Percentiles rank a stretch among this genome's conserved stretches.
Evolutionary conservation across 1,140 invertebrate genomes (phyloP).

Genomic region (Zaprionus davidi): DNA sequence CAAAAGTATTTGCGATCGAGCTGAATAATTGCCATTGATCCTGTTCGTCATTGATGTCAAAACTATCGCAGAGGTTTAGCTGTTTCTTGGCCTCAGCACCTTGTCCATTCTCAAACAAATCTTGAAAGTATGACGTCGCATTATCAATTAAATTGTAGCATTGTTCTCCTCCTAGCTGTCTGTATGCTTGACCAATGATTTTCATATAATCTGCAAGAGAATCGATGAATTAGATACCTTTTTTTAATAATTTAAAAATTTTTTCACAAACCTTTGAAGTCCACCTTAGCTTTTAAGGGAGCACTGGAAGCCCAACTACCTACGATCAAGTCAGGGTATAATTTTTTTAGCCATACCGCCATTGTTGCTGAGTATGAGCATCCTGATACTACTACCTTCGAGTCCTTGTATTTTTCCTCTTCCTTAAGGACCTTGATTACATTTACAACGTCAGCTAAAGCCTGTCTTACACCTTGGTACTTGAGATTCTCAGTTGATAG

Average conservation of each 20-base stretch:
- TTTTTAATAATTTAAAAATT: neutral
- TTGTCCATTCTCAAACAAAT: slow-evolving; percentile 69
- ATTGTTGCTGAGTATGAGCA: slow-evolving; percentile 93
- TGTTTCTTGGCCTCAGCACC: slow-evolving; percentile 56
- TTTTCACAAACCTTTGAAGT: slow-evolving; percentile 85
- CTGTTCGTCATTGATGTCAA: slow-evolving; percentile 56
- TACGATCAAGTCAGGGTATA: slow-evolving; percentile 90
- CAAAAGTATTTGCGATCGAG: slow-evolving; percentile 72
- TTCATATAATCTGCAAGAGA: slow-evolving; percentile 60
- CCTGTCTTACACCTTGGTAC: slow-evolving; percentile 90
- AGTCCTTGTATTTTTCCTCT: slow-evolving; percentile 74
- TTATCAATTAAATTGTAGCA: slow-evolving; percentile 85
- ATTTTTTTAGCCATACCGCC: slow-evolving; percentile 90
- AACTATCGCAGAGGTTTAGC: slow-evolving; percentile 82
- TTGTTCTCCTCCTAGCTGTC: slow-evolving; percentile 79
- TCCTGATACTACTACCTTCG: slow-evolving; percentile 87
- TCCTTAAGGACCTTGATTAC: slow-evolving; percentile 87
- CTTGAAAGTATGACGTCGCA: slow-evolving; percentile 85
- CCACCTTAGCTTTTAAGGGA: slow-evolving; percentile 89
- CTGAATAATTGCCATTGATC: slow-evolving; percentile 77
- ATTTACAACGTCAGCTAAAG: slow-evolving; percentile 90
- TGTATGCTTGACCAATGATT: slow-evolving; percentile 61
- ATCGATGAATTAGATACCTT: neutral
- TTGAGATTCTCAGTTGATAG: slow-evolving; percentile 87
- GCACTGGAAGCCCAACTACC: slow-evolving; percentile 89